These are phyloP conservation scores for Apeltes quadracus DNA, from an alignment of 2,113 vertebrate genomes.

Conservation along the genomic window DNA sequence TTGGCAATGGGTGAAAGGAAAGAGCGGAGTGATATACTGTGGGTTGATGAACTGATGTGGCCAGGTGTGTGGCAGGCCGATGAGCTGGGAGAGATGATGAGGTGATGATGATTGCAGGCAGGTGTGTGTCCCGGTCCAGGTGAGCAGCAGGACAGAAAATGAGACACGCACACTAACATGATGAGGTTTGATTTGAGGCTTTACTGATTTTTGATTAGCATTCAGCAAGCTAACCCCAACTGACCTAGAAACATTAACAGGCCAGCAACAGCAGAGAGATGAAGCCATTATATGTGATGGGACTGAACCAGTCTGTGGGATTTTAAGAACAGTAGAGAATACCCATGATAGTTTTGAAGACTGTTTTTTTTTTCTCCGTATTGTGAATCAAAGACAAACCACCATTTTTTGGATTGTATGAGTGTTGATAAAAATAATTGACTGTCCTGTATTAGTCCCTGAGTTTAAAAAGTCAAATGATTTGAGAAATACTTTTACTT, in stretches of 20 bases:
- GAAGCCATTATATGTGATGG: background rate
- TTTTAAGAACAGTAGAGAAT: too few species aligned
- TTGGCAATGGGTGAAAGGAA: background rate
- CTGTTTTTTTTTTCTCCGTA: too few species aligned
- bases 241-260: background rate
- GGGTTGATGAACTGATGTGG: background rate
- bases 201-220: background rate
- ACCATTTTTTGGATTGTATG: too few species aligned
- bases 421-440: too few species aligned
- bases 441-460: too few species aligned
- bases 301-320: too few species aligned
- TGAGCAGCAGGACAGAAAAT: background rate
- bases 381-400: too few species aligned
- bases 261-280: background rate
- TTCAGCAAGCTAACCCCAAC: background rate
- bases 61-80: background rate
- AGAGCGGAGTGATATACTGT: background rate
- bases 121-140: background rate
- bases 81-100: background rate
- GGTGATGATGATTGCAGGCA: background rate
- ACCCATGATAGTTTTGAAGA: too few species aligned
- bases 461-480: too few species aligned
- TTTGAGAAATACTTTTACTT: too few species aligned
- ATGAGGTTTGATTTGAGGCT: background rate
- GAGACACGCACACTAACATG: background rate